Conservation (phyloP, 2,888 invertebrate species). For the Lapara coniferarum region DNA sequence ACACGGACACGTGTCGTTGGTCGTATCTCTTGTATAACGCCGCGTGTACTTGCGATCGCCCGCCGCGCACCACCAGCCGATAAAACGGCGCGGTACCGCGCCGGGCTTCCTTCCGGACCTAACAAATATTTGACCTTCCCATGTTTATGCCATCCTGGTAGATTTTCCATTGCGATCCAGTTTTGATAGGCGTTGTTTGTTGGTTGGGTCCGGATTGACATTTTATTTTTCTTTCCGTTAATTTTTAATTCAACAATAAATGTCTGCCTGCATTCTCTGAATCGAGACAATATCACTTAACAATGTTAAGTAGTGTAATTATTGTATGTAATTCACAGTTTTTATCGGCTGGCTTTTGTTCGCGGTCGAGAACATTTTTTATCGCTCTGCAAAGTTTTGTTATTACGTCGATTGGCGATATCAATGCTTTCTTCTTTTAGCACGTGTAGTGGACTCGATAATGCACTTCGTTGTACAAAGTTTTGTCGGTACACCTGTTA, state of each 20-base stretch:
- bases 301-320: constrained; percentile 6
- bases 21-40: constrained; percentile 53
- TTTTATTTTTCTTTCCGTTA: not conserved
- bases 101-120: constrained; percentile 27
- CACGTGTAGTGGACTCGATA: constrained; percentile 20
- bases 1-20: constrained; percentile 64
- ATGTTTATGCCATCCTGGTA: constrained; percentile 36
- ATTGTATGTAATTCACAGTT: constrained; percentile 12
- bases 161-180: constrained; percentile 9
- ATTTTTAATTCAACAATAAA: not conserved
- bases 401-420: constrained; percentile 19
- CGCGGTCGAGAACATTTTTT: constrained; percentile 22
- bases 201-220: too few relatives aligned
- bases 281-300: not conserved
- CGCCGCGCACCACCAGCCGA: constrained; percentile 32
- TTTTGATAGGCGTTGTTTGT: not conserved
- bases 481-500: constrained; percentile 47
- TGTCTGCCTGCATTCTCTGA: not conserved
- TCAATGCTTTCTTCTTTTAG: constrained; percentile 14
- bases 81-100: constrained; percentile 32
- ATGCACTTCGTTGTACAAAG: constrained; percentile 1
- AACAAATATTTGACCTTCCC: constrained; percentile 33
- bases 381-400: not conserved
- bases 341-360: constrained; percentile 10
- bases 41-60: constrained; percentile 36